A percentile compares a stretch with the other conserved stretches of the same genome.
Evolutionary conservation across 2,888 invertebrate species (phyloP).

Genomic region (Arenicola marina): DNA sequence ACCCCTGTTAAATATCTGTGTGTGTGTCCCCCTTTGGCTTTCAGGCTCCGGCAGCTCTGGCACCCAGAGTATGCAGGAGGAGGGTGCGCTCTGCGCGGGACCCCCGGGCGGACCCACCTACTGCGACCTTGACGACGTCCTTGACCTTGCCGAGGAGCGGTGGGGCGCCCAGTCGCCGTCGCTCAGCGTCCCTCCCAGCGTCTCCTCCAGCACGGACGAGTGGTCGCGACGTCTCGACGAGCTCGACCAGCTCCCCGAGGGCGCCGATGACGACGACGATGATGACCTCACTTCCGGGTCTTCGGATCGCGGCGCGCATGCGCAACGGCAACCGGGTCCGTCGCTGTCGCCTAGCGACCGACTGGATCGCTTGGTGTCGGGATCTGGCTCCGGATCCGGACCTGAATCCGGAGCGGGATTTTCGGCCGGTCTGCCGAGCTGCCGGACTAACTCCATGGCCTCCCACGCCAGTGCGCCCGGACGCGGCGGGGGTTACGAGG

Average conservation of each 20-base stretch:
- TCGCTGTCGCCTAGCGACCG: neutral
- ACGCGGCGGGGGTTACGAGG: neutral
- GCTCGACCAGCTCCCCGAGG: constrained; percentile 23
- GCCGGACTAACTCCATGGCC: neutral
- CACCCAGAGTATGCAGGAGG: constrained; percentile 1
- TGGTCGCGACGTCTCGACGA: constrained; percentile 26
- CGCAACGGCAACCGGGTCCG: neutral
- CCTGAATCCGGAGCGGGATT: too few relatives aligned
- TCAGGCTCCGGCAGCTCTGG: neutral
- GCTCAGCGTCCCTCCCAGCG: constrained; percentile 17
- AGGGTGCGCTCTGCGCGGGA: neutral
- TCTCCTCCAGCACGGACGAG: constrained; percentile 19
- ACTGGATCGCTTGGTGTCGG: too few relatives aligned
- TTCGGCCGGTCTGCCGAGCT: neutral
- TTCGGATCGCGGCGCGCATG: neutral
- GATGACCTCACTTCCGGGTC: neutral
- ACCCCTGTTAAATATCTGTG: too few relatives aligned
- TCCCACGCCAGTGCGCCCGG: neutral
- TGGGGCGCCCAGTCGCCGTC: constrained; percentile 12
- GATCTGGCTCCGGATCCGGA: too few relatives aligned
- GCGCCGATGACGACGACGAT: constrained; percentile 16
- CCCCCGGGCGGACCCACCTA: constrained; percentile 1
- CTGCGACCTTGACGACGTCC: neutral
- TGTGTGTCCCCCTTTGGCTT: too few relatives aligned
- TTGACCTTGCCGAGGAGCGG: constrained; percentile 10